A percentile compares a stretch with the other conserved stretches of the same genome.
Evolutionary conservation across 2,797 vertebrate genomes (phyloP).

Genomic region (Tiaroga cobitis): DNA sequence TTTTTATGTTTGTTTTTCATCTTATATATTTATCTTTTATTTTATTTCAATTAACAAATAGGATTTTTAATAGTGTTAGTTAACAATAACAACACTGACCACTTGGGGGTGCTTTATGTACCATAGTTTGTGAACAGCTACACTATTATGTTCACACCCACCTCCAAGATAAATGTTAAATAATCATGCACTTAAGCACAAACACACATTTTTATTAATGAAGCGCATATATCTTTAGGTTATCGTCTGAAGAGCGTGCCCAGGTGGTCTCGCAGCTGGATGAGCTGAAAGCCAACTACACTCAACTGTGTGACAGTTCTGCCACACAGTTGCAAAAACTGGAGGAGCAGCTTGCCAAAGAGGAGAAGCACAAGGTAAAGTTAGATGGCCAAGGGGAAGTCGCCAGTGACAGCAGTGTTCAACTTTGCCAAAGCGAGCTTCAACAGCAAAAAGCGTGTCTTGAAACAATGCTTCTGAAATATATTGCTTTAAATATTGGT

Average conservation of each 20-base stretch:
- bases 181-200: neutral
- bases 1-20: neutral
- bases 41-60: neutral
- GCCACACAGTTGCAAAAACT: slow-evolving; percentile 90
- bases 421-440: slow-evolving; percentile 46
- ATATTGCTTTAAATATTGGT: slow-evolving; percentile 51
- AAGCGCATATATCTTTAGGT: slow-evolving; percentile 69
- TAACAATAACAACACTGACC: neutral
- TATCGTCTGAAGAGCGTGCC: slow-evolving; percentile 87
- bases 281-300: slow-evolving; percentile 85
- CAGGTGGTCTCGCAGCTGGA: slow-evolving; percentile 85
- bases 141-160: neutral
- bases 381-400: neutral
- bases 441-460: slow-evolving; percentile 43
- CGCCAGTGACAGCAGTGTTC: neutral
- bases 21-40: neutral
- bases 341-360: slow-evolving; percentile 89
- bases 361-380: slow-evolving; percentile 94
- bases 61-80: neutral
- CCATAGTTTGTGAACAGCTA: neutral
- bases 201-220: neutral
- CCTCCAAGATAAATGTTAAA: neutral
- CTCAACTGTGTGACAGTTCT: slow-evolving; percentile 84
- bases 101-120: neutral
- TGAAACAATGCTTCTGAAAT: slow-evolving; percentile 49